These are phyloP conservation scores for Pachypsylla venusta DNA, from an alignment of 1,140 invertebrate genomes.

Conservation along the genomic window DNA sequence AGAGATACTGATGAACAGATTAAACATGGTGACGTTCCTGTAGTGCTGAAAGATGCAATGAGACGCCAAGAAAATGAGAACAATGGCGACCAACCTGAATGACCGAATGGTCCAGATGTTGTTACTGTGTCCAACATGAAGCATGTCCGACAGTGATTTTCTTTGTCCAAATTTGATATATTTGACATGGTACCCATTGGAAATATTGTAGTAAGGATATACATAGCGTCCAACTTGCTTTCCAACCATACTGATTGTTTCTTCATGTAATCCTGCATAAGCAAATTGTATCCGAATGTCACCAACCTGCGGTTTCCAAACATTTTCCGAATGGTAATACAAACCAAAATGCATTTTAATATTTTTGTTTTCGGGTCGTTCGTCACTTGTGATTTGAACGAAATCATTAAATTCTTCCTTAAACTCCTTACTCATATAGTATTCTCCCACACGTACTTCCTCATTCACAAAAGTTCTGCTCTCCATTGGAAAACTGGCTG, in stretches of 20 bases:
- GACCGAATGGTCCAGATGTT: not conserved
- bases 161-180: not conserved
- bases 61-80: not conserved
- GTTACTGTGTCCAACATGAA: not conserved
- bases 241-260: conserved; percentile 56
- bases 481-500: conserved; percentile 35
- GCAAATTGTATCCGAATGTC: conserved; percentile 70
- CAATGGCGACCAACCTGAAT: not conserved
- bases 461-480: conserved; percentile 36
- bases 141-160: not conserved
- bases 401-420: conserved; percentile 62
- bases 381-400: conserved; percentile 64
- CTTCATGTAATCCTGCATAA: conserved; percentile 59
- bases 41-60: not conserved
- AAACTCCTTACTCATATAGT: conserved; percentile 39
- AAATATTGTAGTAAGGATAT: not conserved
- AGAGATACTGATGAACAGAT: not conserved
- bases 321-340: conserved; percentile 67
- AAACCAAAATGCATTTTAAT: conserved; percentile 73
- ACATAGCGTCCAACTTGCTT: conserved; percentile 33
- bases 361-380: conserved; percentile 57
- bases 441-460: conserved; percentile 38
- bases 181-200: not conserved
- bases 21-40: not conserved
- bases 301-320: conserved; percentile 68